Base-by-base conservation (phyloP, 1,140 invertebrate genomes). In the Ladona fulva region DNA sequence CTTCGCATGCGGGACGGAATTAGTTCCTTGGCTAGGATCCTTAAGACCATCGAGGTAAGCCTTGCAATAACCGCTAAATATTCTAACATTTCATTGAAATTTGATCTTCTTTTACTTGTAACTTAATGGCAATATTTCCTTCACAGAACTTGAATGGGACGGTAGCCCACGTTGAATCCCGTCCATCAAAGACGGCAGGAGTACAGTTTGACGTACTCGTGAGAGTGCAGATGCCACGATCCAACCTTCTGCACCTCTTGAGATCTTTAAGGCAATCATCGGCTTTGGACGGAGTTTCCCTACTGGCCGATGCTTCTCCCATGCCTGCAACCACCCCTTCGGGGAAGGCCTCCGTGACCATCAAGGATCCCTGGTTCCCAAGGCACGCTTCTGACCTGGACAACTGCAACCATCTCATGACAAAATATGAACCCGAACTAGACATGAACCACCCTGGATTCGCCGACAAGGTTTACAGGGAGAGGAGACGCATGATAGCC, bases 371-470 rank as follows among this genome's bases (percentile, higher is more conserved):
- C 0, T 99, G 98, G 98, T 98, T 98, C 89, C 98, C 98, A 0
- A 89, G 91, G 79, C 97, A 99, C 84, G 96, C 99, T 24, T 94
- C 94, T 25, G 98, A 99, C 78, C 89, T 99, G 81, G 98, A 99
- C 85, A 93, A 94, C 83, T 99, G 97, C 89, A 98, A 97, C 83
- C 97, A 99, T 84, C 86, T 99, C 77, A 95, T 99, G 92, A 98
- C 97, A 81, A 99, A 99, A 85, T 99, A 95, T 85, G 97, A 99
- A 84, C 97, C 98, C 0, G 98, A 99, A 82, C 88, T 99, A 76
- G 97, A 99, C 89, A 99, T 96, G 97, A 98, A 97, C 86, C 98
- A 99, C 86, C 98, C 98, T 29, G 98, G 98, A 44, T 99, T 99
- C 85, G 95, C 95, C 11, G 98, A 99, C 85, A 92, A 94, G 84